Conservation (phyloP, 2,888 invertebrate genomes). For the Megalurothrips usitatus region DNA sequence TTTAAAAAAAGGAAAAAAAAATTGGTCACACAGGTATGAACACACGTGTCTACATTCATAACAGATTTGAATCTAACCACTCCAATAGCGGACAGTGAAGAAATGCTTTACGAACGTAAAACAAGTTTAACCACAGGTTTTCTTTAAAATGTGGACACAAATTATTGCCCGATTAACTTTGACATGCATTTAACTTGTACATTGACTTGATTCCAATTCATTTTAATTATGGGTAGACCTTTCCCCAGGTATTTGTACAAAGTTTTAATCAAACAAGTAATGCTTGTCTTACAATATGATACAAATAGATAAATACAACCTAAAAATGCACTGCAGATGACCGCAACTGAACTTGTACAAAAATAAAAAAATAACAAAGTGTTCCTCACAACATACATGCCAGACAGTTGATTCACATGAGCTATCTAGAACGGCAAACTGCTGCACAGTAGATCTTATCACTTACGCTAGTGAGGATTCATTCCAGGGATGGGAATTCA, state of each 20-base stretch:
- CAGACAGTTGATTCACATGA: constrained; percentile 22
- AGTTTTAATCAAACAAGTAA: background rate
- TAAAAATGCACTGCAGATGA: constrained; percentile 26
- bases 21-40: constrained; percentile 21
- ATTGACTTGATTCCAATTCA: background rate
- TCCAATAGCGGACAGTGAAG: background rate
- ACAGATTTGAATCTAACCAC: constrained; percentile 8
- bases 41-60: constrained; percentile 16
- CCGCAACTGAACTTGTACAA: constrained; percentile 24
- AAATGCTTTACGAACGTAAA: constrained; percentile 3
- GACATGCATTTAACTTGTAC: constrained; percentile 22
- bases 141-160: constrained; percentile 21
- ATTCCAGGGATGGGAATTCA: constrained; percentile 24
- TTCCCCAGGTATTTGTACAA: constrained; percentile 20
- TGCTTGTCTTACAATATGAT: constrained; percentile 25
- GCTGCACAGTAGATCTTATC: constrained; percentile 11
- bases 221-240: background rate
- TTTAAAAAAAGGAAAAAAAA: constrained; percentile 1
- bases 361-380: constrained; percentile 27
- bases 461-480: constrained; percentile 17
- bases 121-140: constrained; percentile 3
- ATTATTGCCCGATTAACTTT: constrained; percentile 6
- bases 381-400: constrained; percentile 19
- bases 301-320: constrained; percentile 27
- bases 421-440: constrained; percentile 17